Evolutionary conservation across 2,888 invertebrate genomes (phyloP), one percentile per base, ranked within the genome.

Genomic region (Drosophila testacea): DNA sequence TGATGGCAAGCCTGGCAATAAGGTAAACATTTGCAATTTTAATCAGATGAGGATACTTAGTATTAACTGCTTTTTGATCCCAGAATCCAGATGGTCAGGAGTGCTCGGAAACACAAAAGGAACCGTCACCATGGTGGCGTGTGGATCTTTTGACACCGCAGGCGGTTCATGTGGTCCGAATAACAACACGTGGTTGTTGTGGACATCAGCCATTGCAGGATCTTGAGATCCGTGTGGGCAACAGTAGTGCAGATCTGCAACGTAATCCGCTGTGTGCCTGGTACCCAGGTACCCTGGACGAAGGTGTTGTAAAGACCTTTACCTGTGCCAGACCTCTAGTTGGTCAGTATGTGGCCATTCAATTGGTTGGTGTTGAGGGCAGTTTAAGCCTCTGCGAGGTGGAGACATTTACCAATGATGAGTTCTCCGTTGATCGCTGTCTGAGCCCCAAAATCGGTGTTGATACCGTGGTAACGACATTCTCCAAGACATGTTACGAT

Each of bases 81-180:
- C 2, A 96, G 39, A 96, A 97, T 68, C 97, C 97, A 89, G 97
- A 98, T 83, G 97, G 96, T 11, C 96, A 96, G 90, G 94, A 96
- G 72, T 98, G 98, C 92, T 96, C 97, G 0, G 97, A 98, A 93
- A 98, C 98, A 0, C 96, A 96, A 91, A 95, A 96, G 69, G 98
- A 98, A 90, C 96, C 96, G 0, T 97, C 97, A 27, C 98, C 98
- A 0, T 98, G 97, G 97, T 98, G 98, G 98, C 95, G 96, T 83
- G 97, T 98, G 7, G 97, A 98, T 91, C 93, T 98, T 48, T 93
- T 98, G 41, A 93, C 96, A 64, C 95, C 97, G 32, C 97, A 97
- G 91, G 95, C 97, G 1, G 95, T 98, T 57, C 95, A 96, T 90
- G 97, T 97, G 41, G 96, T 98, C 42, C 93, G 97, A 72, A 96